Percentiles rank a stretch among this genome's conserved stretches.
phyloP scores from a whole-genome alignment of 2,888 invertebrate genomes.

The Listrodromus nycthemerus region DNA sequence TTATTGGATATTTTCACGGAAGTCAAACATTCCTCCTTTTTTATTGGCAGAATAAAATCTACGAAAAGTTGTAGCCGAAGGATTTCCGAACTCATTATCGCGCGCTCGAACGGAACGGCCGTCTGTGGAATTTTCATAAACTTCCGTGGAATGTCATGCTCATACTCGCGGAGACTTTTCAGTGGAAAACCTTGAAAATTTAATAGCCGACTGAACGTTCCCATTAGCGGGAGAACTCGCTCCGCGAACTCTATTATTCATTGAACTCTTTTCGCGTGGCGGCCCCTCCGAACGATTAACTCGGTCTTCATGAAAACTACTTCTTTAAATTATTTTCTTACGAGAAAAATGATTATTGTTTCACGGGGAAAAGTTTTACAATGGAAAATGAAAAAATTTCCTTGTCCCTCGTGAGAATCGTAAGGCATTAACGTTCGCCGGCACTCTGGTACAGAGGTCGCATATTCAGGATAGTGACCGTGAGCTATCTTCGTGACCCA shows the following conservation, averaged over 20 bases:
- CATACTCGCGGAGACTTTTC: constrained; percentile 17
- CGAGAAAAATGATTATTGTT: constrained; percentile 37
- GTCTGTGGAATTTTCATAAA: constrained; percentile 16
- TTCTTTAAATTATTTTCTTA: constrained; percentile 62
- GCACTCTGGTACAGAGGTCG: constrained; percentile 49
- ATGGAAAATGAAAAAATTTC: not conserved
- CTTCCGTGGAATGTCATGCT: constrained; percentile 6
- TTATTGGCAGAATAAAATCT: not conserved
- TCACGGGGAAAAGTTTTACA: not conserved
- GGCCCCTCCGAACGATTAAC: constrained; percentile 47
- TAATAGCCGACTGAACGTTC: constrained; percentile 57
- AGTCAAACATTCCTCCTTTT: not conserved
- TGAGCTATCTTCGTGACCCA: constrained; percentile 52
- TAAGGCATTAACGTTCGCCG: constrained; percentile 55
- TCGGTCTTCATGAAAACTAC: constrained; percentile 5
- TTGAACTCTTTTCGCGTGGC: constrained; percentile 42
- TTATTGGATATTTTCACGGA: not conserved
- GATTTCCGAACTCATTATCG: not conserved
- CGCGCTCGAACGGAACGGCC: not conserved
- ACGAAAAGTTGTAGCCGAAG: not conserved
- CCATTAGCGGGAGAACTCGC: constrained; percentile 56
- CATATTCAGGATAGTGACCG: constrained; percentile 53
- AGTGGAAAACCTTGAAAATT: constrained; percentile 57
- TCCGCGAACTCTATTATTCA: constrained; percentile 59
- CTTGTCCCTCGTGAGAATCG: constrained; percentile 1